A percentile compares a stretch with the other conserved stretches of the same genome.
phyloP scores from a whole-genome alignment of 2,113 vertebrate species.

The Odobenus rosmarus region DNA sequence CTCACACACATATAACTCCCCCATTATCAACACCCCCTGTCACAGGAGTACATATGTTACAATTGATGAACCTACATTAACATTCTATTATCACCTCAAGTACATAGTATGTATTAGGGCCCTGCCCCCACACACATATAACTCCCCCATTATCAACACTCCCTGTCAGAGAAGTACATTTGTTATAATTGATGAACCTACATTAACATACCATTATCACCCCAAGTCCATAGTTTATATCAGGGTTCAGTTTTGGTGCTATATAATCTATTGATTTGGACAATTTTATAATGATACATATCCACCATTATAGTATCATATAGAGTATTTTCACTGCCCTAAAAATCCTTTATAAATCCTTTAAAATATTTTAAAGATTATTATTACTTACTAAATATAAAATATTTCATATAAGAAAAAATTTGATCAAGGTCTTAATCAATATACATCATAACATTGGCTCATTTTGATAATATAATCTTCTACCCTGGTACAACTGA shows the following conservation, averaged over 20 bases:
- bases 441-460: neutral
- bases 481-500: neutral
- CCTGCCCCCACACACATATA: no score
- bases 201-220: neutral
- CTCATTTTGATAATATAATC: neutral
- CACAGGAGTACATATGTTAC: neutral
- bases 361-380: neutral
- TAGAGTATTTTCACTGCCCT: neutral
- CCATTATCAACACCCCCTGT: neutral
- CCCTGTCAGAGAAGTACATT: neutral
- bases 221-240: neutral
- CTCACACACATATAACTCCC: fast-evolving
- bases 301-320: neutral
- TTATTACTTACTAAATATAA: neutral
- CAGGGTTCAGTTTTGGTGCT: neutral
- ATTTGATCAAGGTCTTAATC: neutral
- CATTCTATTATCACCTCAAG: neutral
- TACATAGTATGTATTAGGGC: neutral
- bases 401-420: neutral
- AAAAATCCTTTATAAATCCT: neutral
- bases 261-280: neutral
- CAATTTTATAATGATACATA: neutral
- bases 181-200: neutral
- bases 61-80: neutral
- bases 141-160: neutral